Percentiles rank a stretch among this genome's conserved stretches.
Evolutionary conservation across 2,888 invertebrate genomes (phyloP).

Genomic region (Orgyia antiqua): DNA sequence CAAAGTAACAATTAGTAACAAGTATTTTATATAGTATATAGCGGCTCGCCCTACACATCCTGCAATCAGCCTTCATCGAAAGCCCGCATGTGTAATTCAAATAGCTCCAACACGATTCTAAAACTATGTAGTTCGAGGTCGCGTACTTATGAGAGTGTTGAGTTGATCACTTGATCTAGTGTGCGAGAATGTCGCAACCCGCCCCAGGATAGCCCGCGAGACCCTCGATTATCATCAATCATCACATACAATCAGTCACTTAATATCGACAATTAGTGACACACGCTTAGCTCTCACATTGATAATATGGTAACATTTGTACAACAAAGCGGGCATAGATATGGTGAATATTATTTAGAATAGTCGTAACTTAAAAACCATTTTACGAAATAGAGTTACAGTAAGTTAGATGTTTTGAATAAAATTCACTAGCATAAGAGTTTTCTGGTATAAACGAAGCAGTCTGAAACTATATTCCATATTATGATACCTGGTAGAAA

Average conservation of each 20-base stretch:
- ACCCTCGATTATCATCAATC: conserved; percentile 20
- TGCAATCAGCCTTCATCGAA: conserved; percentile 34
- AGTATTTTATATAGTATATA: no score
- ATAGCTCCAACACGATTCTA: conserved; percentile 51
- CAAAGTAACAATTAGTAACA: no score
- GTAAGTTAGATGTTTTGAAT: no score
- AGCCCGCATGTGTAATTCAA: conserved; percentile 34
- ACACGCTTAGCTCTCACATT: conserved; percentile 3
- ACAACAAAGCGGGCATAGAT: no score
- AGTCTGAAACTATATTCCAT: no score
- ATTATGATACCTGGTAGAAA: no score
- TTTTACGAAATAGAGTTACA: no score
- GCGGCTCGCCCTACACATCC: conserved; percentile 24
- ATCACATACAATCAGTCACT: conserved; percentile 16
- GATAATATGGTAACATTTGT: no score
- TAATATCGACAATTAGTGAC: conserved; percentile 17
- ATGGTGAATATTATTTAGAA: no score
- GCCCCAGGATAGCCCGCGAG: conserved; percentile 40
- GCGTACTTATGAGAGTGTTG: conserved; percentile 34
- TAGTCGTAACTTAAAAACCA: no score
- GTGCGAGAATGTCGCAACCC: conserved; percentile 47
- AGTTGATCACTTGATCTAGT: conserved; percentile 46
- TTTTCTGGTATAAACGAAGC: no score
- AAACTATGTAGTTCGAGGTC: conserved; percentile 52
- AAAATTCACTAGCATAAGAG: no score